Evolutionary conservation across 2,797 vertebrate species (phyloP), one percentile per base, ranked within the genome.

Genomic region (Chaenodraco wilsoni): DNA sequence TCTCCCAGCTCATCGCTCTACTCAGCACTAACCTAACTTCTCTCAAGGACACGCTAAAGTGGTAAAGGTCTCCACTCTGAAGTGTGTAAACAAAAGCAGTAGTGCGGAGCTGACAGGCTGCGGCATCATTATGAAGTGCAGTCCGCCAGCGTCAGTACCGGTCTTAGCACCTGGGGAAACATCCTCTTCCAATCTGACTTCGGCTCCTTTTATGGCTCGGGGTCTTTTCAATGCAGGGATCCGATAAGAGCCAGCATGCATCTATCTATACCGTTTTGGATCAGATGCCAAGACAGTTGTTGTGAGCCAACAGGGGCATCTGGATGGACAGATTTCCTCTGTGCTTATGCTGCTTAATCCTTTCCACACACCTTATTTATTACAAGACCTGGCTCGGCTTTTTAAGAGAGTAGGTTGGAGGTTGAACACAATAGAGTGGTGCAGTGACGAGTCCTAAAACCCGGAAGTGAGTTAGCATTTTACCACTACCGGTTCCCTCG

Each of bases 41-140:
- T 85, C 79, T 92, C 90, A 94, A 95, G 93, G 94, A 90, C 92
- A 72, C 50, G 41, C 62, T 56, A 89, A 94, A 92, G 92, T 91
- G 91, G 89, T 65, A 82, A 74, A 44, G 40, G 80, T 45, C 72
- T 62, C 49, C 59, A 33, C 86, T 87, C 15, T 33, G 69, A 84
- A 70, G 81, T 14, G 65, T 74, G 86, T 91, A 87, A 91, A 89
- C 88, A 92, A 84, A 82, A 82, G 73, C 76, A 59, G 60, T 21
- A 21, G 81, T 7, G 27, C 46, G 9, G 69, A 72, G 72, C 72
- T 59, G 84, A 83, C 80, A 16, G 72, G 60, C 55, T 54, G 78
- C 61, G 1, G 69, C 72, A 31, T 77, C 78, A 49, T 48, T 72
- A 40, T 58, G 60, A 86, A 72, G 55, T 40, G 31, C 55, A 14